These are phyloP conservation scores for Lochmaea crataegi DNA, from an alignment of 2,888 invertebrate genomes.

Conservation along the genomic window DNA sequence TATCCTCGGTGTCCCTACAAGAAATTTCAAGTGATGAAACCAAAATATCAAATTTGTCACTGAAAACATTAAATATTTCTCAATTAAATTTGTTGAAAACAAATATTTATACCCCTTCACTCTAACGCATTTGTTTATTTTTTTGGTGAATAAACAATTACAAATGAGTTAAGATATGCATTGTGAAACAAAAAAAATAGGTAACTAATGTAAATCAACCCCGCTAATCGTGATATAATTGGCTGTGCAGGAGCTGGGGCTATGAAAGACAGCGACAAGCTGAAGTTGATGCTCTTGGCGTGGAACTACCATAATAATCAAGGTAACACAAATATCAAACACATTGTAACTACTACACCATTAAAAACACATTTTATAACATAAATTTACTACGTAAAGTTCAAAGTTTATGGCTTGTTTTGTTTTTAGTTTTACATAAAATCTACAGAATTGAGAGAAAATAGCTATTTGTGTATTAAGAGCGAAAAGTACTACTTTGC, in stretches of 20 bases:
- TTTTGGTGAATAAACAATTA: too few relatives aligned
- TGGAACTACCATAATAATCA: conserved; percentile 89
- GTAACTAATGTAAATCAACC: conserved; percentile 58
- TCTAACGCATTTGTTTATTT: too few relatives aligned
- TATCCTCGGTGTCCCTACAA: too few relatives aligned
- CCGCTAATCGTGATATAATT: conserved; percentile 64
- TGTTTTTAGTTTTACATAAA: not conserved
- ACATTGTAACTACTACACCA: conserved; percentile 14
- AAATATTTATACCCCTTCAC: too few relatives aligned
- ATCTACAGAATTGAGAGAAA: not conserved
- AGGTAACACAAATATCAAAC: conserved; percentile 65
- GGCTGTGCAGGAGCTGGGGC: conserved; percentile 67
- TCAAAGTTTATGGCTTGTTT: not conserved
- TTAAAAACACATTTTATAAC: not conserved
- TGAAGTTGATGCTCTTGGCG: conserved; percentile 88
- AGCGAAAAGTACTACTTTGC: not conserved
- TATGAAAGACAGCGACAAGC: conserved; percentile 88
- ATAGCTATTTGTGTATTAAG: too few relatives aligned
- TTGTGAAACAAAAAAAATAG: not conserved
- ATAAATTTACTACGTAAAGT: not conserved
- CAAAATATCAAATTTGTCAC: too few relatives aligned
- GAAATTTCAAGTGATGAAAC: too few relatives aligned
- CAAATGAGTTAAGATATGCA: too few relatives aligned
- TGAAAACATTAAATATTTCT: too few relatives aligned
- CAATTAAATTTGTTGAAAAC: too few relatives aligned